phyloP scores from a whole-genome alignment of 2,113 vertebrate species.

The Marmota flaviventris region DNA sequence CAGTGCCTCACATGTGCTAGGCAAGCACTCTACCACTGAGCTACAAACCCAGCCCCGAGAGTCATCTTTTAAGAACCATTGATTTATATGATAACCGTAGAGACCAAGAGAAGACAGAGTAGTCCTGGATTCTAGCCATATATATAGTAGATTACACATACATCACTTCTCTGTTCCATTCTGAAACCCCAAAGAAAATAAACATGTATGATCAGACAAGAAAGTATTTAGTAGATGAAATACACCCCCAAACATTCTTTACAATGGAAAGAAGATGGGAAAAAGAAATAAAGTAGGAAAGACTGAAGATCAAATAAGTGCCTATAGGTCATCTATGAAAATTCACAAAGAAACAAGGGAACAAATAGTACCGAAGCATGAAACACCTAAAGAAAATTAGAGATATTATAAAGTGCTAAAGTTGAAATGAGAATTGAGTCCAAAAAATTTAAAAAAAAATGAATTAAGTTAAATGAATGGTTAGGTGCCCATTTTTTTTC shows the following conservation, averaged over 20 bases:
- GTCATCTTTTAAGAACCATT: not conserved
- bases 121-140: not conserved
- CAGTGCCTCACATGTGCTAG: too few relatives aligned
- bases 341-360: not conserved
- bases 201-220: not conserved
- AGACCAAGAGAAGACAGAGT: not conserved
- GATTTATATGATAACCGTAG: not conserved
- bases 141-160: not conserved
- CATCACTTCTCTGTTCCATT: not conserved
- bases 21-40: too few relatives aligned
- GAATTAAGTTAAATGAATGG: not conserved
- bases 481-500: not conserved
- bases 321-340: not conserved
- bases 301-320: not conserved
- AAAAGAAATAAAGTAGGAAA: not conserved
- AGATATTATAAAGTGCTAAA: not conserved
- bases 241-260: not conserved
- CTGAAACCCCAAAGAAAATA: not conserved
- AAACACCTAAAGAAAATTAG: not conserved
- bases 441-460: not conserved
- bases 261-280: not conserved
- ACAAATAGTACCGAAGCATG: not conserved
- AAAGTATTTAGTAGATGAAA: not conserved
- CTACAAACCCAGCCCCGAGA: too few relatives aligned
- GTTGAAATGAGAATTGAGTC: not conserved